Evolutionary conservation across 1,140 invertebrate species (phyloP).

Genomic region (Trialeurodes vaporariorum): DNA sequence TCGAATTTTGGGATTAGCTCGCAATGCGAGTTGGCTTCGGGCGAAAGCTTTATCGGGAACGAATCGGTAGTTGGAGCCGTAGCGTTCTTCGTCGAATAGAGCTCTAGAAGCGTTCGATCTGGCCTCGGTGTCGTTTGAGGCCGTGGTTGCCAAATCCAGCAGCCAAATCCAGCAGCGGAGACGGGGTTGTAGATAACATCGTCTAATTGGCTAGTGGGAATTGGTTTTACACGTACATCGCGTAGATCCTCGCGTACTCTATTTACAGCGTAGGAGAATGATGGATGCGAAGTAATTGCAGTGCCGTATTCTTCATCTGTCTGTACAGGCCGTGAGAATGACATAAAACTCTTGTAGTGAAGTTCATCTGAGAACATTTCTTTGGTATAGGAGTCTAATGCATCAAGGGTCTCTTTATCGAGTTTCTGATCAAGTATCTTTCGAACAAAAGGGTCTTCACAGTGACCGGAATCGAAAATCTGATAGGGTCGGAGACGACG

Average conservation of each 20-base stretch:
- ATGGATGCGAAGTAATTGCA: neutral
- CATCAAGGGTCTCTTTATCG: too few species aligned
- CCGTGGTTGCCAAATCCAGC: neutral
- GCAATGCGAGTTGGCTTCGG: neutral
- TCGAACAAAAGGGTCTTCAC: too few species aligned
- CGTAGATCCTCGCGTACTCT: neutral
- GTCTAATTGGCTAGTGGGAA: neutral
- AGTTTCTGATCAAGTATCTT: too few species aligned
- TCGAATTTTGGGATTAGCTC: neutral
- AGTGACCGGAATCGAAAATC: too few species aligned
- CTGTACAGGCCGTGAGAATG: neutral
- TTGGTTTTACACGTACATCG: neutral
- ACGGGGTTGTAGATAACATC: neutral
- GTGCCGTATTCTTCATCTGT: neutral
- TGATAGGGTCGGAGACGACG: too few species aligned
- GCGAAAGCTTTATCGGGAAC: neutral
- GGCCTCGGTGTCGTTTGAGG: neutral
- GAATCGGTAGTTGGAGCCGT: neutral
- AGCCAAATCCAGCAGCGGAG: neutral
- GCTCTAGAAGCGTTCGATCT: neutral
- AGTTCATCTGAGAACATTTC: neutral
- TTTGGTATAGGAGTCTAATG: too few species aligned
- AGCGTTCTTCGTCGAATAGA: neutral
- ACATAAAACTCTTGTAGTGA: neutral
- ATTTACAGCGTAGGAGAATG: neutral